These are phyloP conservation scores for Phodopus roborovskii DNA, from an alignment of 2,113 vertebrate genomes.

Conservation along the genomic window DNA sequence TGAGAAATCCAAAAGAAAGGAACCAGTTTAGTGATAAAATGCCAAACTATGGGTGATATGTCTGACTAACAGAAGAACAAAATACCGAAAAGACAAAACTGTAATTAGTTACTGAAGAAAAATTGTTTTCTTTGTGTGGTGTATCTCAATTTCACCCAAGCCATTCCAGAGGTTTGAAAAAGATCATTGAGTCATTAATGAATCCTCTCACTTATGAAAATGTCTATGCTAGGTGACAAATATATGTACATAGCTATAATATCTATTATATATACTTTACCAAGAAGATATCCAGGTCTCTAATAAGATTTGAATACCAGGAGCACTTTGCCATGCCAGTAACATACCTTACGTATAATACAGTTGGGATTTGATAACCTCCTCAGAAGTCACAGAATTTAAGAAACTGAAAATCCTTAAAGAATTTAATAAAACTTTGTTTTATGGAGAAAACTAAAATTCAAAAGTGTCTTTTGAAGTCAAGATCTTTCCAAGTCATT, in stretches of 20 bases:
- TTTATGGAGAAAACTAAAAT: constrained; percentile 41
- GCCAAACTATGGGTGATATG: not conserved
- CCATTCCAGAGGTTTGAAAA: constrained; percentile 20
- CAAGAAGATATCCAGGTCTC: not conserved
- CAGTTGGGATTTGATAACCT: not conserved
- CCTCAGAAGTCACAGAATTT: not conserved
- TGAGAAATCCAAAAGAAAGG: not conserved
- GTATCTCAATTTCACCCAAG: not conserved
- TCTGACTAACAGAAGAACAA: constrained; percentile 3
- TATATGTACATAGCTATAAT: not conserved
- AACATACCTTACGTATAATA: not conserved
- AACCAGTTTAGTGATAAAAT: not conserved
- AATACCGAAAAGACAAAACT: constrained; percentile 35
- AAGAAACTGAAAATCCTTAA: constrained; percentile 35
- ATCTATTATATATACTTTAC: not conserved
- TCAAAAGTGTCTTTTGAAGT: not conserved
- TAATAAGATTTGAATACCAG: constrained; percentile 13
- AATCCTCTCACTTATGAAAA: constrained; percentile 13
- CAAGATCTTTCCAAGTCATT: not conserved
- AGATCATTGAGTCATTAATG: not conserved
- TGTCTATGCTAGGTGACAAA: not conserved
- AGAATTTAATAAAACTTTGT: not conserved
- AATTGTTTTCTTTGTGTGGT: constrained; percentile 27
- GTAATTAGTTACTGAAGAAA: not conserved
- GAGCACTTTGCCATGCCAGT: not conserved